Conservation (phyloP, 2,797 vertebrate species). For the Coracias cyanogaster region DNA sequence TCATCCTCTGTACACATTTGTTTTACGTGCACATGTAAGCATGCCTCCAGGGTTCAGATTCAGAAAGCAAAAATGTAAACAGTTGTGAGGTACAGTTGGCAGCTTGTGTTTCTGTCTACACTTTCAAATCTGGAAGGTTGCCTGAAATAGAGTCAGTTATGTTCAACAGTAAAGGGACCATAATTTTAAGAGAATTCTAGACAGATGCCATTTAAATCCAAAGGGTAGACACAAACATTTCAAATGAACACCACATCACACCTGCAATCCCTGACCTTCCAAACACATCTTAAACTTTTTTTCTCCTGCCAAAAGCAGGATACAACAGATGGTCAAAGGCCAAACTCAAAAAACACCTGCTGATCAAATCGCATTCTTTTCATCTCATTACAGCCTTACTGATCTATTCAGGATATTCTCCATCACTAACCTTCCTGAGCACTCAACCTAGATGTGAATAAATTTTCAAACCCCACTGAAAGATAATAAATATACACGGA, state of each 20-base stretch:
- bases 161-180: slow-evolving; percentile 27
- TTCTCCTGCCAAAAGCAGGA: not conserved
- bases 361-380: not conserved
- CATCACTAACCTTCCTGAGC: not conserved
- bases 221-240: not conserved
- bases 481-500: not conserved
- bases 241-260: not conserved
- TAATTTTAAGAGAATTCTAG: slow-evolving; percentile 32
- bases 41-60: slow-evolving; percentile 57
- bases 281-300: not conserved
- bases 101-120: slow-evolving; percentile 61
- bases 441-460: not conserved
- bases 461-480: not conserved
- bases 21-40: slow-evolving; percentile 45
- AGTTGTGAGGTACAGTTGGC: slow-evolving; percentile 55
- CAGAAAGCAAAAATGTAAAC: slow-evolving; percentile 63
- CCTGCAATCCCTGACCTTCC: not conserved
- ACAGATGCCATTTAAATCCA: not conserved
- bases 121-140: slow-evolving; percentile 65
- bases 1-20: not conserved
- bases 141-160: slow-evolving; percentile 52
- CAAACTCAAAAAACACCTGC: not conserved
- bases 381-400: not conserved
- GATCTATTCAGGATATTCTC: not conserved
- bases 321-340: not conserved